Evolutionary conservation across 2,888 invertebrate genomes (phyloP), one percentile per base, ranked within the genome.

Genomic region (Sphinx pinastri): DNA sequence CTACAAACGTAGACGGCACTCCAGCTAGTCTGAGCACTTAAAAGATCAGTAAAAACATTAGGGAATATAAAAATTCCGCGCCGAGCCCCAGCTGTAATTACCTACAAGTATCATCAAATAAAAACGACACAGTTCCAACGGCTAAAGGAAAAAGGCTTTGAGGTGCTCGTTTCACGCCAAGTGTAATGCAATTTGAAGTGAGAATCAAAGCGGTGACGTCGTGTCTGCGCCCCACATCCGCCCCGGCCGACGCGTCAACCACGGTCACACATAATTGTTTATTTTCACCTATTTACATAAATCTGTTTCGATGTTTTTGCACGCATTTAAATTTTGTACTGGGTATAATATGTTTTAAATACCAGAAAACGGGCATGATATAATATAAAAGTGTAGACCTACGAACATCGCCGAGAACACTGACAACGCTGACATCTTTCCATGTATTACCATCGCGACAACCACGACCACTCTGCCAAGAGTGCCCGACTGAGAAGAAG

Each of bases 161-260:
- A 82, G 78, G 78, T 82, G 80, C 80, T 82, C 85, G 85, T 87
- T 87, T 85, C 84, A 84, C 85, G 84, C 82, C 82, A 83, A 84
- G 83, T 87, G 86, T 87, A 91, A 88, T 88, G 84, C 84, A 87
- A 89, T 90, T 88, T 86, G 78, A 79, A 85, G 80, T 81, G 87
- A 81, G 85, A 87, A 84, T 89, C 89, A 90, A 89, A 90, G 88
- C 59, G 31, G 71, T 72, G 49, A 10, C 31, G 51, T 51, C 51
- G 47, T 25, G 67, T 25, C 54, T 54, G 67, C 31, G n/a, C 38
- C 38, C 14, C 52, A 57, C 54, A 55, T 55, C 55, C n/a, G 47
- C 16, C 38, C 10, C 45, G 52, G 45, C 14, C 52, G 16, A 16
- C 54, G 52, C 52, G 16, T 31, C 45, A 25, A 45, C 16, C 16